Conservation (phyloP, 2,113 vertebrate genomes). For the Psettodes erumei region DNA sequence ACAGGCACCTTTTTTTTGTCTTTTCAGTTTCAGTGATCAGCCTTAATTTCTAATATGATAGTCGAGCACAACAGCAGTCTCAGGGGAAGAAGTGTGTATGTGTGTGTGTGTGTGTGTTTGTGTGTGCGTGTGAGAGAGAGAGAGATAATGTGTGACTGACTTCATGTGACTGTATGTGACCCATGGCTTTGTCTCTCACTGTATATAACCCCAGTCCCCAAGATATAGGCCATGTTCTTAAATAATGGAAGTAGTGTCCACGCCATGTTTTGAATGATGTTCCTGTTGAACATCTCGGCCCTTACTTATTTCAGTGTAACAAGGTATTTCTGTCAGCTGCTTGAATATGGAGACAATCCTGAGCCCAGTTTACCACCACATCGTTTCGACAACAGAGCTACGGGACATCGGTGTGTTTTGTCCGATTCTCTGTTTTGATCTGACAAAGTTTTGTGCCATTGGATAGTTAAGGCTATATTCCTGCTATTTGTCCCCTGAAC, state of each 20-base stretch:
- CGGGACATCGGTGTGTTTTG: conserved; percentile 25
- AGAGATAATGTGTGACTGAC: conserved; percentile 21
- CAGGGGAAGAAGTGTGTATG: conserved; percentile 74
- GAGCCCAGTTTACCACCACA: conserved; percentile 40
- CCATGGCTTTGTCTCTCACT: conserved; percentile 63
- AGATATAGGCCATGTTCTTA: conserved; percentile 49
- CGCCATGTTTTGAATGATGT: conserved; percentile 46
- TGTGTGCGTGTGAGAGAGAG: conserved; percentile 4
- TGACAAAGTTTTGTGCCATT: conserved; percentile 70
- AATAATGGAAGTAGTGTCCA: conserved; percentile 37
- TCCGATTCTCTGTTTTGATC: conserved; percentile 42
- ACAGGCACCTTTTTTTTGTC: conserved; percentile 61
- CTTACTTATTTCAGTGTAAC: conserved; percentile 48
- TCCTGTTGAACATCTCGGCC: conserved; percentile 32
- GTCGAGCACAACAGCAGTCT: conserved; percentile 84
- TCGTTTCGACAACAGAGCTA: conserved; percentile 29
- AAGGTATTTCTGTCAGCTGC: conserved; percentile 69
- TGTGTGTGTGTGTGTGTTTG: conserved; percentile 20
- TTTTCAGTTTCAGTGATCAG: conserved; percentile 78
- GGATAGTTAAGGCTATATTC: conserved; percentile 37
- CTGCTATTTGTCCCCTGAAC: conserved; percentile 49
- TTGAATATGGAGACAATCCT: conserved; percentile 76
- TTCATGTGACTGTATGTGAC: conserved; percentile 56
- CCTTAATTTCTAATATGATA: conserved; percentile 83
- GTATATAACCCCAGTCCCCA: conserved; percentile 66